Evolutionary conservation across 1,140 invertebrate species (phyloP).

Genomic region (Nasonia vitripennis): DNA sequence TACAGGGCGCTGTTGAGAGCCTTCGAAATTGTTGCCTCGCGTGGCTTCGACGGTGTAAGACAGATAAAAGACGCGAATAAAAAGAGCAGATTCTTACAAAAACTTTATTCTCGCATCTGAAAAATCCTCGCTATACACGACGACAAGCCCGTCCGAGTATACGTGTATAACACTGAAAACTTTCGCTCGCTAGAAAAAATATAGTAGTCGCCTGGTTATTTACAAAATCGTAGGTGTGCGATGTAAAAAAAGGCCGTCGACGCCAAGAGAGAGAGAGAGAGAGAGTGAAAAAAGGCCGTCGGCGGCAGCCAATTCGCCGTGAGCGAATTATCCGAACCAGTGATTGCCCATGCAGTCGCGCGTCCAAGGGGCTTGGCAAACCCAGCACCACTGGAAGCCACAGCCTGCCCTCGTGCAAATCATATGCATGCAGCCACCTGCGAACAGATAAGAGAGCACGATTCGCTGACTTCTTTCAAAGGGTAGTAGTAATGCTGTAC

Average conservation of each 20-base stretch:
- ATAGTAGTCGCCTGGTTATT: not conserved
- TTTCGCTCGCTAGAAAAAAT: not conserved
- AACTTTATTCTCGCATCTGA: not conserved
- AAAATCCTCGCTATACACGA: not conserved
- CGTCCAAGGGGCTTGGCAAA: constrained; percentile 90
- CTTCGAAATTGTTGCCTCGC: too few relatives aligned
- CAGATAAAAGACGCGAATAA: too few relatives aligned
- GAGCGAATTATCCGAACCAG: constrained; percentile 84
- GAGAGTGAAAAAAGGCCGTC: not conserved
- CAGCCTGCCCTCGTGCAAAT: constrained; percentile 85
- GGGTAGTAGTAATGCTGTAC: not conserved
- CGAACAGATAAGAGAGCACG: constrained; percentile 18
- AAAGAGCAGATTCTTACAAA: not conserved
- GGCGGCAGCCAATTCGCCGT: not conserved
- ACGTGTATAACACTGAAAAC: too few relatives aligned
- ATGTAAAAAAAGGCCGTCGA: not conserved
- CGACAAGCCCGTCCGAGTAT: not conserved
- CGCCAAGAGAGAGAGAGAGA: too few relatives aligned
- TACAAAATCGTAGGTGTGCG: not conserved
- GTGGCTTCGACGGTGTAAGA: too few relatives aligned
- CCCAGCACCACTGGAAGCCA: constrained; percentile 91
- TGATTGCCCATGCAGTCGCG: constrained; percentile 91
- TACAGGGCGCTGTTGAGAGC: too few relatives aligned
- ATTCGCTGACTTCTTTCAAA: constrained; percentile 27
- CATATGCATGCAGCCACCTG: constrained; percentile 94